phyloP scores from a whole-genome alignment of 2,888 invertebrate species.

The Odontocolon sp. region DNA sequence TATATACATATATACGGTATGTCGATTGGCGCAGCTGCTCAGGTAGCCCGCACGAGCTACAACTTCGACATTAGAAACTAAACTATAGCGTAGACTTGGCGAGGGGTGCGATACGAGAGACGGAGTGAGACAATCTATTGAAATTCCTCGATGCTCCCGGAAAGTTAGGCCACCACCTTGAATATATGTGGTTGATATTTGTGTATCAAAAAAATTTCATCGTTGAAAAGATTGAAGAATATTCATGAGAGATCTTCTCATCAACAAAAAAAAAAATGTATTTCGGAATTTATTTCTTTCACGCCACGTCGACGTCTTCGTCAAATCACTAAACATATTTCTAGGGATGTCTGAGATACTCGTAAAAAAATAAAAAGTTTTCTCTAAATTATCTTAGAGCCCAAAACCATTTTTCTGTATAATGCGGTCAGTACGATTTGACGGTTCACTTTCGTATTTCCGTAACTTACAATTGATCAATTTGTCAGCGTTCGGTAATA shows the following conservation, averaged over 20 bases:
- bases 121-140: conserved; percentile 37
- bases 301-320: neutral
- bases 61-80: conserved; percentile 76
- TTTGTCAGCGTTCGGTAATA: conserved; percentile 48
- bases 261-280: conserved; percentile 23
- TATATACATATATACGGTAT: conserved; percentile 20
- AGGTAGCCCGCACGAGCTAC: conserved; percentile 78
- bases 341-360: no score
- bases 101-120: conserved; percentile 37
- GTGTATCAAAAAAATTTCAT: conserved; percentile 47
- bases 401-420: neutral
- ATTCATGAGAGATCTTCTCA: conserved; percentile 24
- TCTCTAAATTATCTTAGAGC: neutral
- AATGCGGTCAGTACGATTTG: conserved; percentile 9
- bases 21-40: conserved; percentile 74
- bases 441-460: neutral
- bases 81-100: conserved; percentile 54
- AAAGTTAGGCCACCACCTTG: conserved; percentile 17
- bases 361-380: neutral
- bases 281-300: neutral
- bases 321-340: neutral
- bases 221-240: conserved; percentile 38
- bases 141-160: conserved; percentile 45
- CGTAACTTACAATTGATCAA: conserved; percentile 10
- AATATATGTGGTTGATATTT: conserved; percentile 30